These are phyloP conservation scores for Cyclopterus lumpus DNA, from an alignment of 2,797 vertebrate genomes.

Conservation along the genomic window DNA sequence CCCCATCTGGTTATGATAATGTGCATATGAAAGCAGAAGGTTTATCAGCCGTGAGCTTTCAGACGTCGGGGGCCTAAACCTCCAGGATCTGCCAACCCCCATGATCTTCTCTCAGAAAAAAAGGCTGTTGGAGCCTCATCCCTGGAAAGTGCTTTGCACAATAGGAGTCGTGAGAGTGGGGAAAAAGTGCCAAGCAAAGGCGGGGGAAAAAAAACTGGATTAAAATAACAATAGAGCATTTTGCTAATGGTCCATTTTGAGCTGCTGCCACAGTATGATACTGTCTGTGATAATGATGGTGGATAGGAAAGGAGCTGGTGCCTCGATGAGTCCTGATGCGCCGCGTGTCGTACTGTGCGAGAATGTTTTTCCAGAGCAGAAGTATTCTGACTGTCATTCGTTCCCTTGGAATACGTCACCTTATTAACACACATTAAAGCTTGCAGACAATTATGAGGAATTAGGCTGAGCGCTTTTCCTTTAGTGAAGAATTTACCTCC, in stretches of 20 bases:
- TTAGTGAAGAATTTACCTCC: constrained; percentile 10
- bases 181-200: constrained; percentile 31
- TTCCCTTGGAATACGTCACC: neutral
- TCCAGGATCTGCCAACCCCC: constrained; percentile 4
- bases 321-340: constrained; percentile 28
- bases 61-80: constrained; percentile 13
- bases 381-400: constrained; percentile 16
- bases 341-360: neutral
- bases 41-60: constrained; percentile 11
- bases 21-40: neutral
- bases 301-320: constrained; percentile 60
- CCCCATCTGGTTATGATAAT: constrained; percentile 1
- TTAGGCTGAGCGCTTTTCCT: constrained; percentile 24
- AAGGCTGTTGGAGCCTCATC: constrained; percentile 18
- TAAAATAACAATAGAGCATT: constrained; percentile 65
- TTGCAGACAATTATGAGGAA: constrained; percentile 29
- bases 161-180: constrained; percentile 18
- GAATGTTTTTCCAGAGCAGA: constrained; percentile 22
- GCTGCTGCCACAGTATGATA: constrained; percentile 55
- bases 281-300: constrained; percentile 35
- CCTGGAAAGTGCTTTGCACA: constrained; percentile 41
- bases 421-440: constrained; percentile 41
- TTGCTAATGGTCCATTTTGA: constrained; percentile 63
- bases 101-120: constrained; percentile 15
- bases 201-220: constrained; percentile 49